These are phyloP conservation scores for Tragelaphus scriptus DNA, from an alignment of 2,113 vertebrate species.

Conservation along the genomic window DNA sequence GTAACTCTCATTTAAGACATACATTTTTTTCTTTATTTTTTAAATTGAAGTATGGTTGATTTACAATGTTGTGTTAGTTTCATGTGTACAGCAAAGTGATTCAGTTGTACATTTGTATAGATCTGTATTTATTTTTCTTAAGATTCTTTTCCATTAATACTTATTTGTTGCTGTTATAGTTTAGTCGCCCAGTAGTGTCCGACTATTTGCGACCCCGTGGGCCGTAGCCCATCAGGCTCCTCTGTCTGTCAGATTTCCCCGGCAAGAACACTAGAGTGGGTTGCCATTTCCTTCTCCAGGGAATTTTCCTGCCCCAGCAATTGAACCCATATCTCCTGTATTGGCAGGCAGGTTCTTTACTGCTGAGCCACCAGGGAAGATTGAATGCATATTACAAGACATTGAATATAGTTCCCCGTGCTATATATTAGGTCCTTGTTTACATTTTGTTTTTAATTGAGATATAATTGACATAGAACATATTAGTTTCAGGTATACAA, in stretches of 20 bases:
- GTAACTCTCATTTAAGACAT: neutral
- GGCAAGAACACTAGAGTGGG: no score
- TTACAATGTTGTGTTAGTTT: neutral
- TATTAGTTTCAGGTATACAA: neutral
- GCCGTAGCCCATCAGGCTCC: neutral
- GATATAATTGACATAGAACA: neutral
- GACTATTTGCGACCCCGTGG: neutral
- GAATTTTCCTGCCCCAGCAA: no score
- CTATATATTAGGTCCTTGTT: neutral
- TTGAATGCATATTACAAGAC: neutral
- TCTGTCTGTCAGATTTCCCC: neutral
- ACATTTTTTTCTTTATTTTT: neutral
- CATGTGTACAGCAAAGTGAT: neutral
- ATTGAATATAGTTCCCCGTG: neutral
- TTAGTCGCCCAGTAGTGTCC: neutral
- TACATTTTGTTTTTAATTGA: neutral
- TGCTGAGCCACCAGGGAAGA: neutral
- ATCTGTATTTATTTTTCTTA: neutral
- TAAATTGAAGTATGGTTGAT: neutral
- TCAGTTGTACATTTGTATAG: neutral
- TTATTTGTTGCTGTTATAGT: neutral
- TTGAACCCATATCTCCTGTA: no score
- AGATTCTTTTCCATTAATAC: neutral
- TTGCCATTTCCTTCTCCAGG: no score
- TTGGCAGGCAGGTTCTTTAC: neutral